Evolutionary conservation across 2,797 vertebrate genomes (phyloP).

Genomic region (Phataginus tricuspis): DNA sequence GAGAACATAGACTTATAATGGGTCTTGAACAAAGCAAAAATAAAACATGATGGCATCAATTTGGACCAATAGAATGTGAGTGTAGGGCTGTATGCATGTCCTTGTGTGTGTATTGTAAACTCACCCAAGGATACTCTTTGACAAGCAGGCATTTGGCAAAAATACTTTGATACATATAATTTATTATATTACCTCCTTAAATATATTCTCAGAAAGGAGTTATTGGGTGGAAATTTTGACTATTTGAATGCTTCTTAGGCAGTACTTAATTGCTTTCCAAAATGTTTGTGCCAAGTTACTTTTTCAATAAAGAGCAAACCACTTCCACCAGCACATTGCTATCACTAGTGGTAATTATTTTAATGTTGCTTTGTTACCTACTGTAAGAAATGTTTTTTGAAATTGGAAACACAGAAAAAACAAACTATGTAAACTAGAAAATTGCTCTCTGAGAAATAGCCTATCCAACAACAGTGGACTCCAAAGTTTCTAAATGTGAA

Average conservation of each 20-base stretch:
- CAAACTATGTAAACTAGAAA: background rate
- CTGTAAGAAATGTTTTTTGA: background rate
- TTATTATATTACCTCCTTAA: background rate
- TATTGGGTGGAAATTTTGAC: background rate
- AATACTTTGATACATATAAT: background rate
- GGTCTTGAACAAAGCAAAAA: conserved; percentile 28
- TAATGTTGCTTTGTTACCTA: background rate
- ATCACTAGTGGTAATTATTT: background rate
- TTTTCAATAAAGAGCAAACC: conserved; percentile 20
- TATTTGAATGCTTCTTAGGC: background rate
- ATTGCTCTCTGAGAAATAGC: background rate
- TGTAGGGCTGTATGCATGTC: background rate
- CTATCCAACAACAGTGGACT: background rate
- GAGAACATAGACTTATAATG: background rate
- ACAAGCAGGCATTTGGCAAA: background rate
- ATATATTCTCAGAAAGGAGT: background rate
- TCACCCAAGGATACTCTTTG: background rate
- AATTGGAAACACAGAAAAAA: background rate
- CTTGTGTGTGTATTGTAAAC: background rate
- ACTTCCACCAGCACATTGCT: background rate
- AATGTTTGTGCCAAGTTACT: background rate
- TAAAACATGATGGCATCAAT: background rate
- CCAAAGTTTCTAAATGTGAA: conserved; percentile 31
- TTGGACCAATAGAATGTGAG: background rate
- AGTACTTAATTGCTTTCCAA: background rate